phyloP scores from a whole-genome alignment of 2,888 invertebrate species.

The Lasius platythorax region DNA sequence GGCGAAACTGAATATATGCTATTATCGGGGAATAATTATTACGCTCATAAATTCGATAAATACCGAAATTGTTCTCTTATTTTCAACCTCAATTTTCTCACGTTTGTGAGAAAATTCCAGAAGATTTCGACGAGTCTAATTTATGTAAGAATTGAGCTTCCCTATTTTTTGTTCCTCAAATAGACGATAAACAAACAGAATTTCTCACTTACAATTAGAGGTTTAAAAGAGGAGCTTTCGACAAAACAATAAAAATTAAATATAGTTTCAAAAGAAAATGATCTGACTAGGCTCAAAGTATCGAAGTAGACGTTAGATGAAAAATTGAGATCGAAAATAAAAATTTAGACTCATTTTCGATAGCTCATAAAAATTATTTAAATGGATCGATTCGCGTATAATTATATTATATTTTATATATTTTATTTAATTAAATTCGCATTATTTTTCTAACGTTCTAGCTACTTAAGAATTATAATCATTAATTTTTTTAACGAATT shows the following conservation, averaged over 20 bases:
- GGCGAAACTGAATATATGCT: not conserved
- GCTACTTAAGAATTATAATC: not conserved
- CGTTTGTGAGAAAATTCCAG: not conserved
- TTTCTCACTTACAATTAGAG: not conserved
- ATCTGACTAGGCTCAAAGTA: too few relatives aligned
- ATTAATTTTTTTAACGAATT: not conserved
- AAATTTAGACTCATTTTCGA: not conserved
- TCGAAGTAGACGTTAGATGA: too few relatives aligned
- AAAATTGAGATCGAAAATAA: not conserved
- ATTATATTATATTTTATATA: not conserved
- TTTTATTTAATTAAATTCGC: not conserved
- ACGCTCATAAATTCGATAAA: not conserved
- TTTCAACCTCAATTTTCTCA: not conserved
- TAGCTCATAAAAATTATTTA: not conserved
- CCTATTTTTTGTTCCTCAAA: too few relatives aligned
- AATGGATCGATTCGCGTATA: not conserved
- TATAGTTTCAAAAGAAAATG: too few relatives aligned
- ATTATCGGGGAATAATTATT: conserved; percentile 15
- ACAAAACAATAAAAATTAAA: too few relatives aligned
- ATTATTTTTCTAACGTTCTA: not conserved
- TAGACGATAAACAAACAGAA: not conserved
- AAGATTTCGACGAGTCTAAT: not conserved
- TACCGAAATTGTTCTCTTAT: not conserved
- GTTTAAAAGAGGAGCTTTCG: too few relatives aligned
- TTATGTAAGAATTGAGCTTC: not conserved